Evolutionary conservation across 2,888 invertebrate genomes (phyloP), one percentile per base, ranked within the genome.

Genomic region (Nomada goodeniana): DNA sequence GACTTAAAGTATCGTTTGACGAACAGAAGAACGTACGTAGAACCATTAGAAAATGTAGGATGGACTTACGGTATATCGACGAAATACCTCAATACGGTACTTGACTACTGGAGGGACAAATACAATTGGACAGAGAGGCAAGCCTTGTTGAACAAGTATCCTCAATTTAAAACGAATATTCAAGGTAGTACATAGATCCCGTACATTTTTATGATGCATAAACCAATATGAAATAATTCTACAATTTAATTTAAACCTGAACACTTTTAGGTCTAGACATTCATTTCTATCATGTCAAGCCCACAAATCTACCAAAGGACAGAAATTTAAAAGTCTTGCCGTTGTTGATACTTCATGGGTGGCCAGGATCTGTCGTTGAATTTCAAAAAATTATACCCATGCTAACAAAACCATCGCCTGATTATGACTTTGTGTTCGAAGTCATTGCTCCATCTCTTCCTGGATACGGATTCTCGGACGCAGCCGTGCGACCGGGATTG

Each of bases 11-110:
- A 93, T 23, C 95, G 96, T 69, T 93, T 98, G 69, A 94, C 94
- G 69, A 94, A 94, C 67, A 94, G 95, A 23, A 94, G 95, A 11
- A 92, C 95, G 2, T 94, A 95, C 4, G 92, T 94, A 0, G 94
- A 94, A 15, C 96, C 97, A 0, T 91, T 97, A 64, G 96, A 97
- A 92, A 95, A 95, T 65, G 94, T 95, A 0, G 96, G 95, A 9
- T 98, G 98, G 93, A 95, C 96, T 78, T 98, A 98, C 90, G 98
- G 98, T 2, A 96, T 98, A 91, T 97, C 97, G 90, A 94, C 96
- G 0, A 94, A 96, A 55, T 96, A 96, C 82, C 93, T 98, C 5
- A 94, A 95, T 15, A 95, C 95, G 84, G 94, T 98, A 10, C 92
- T 97, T 0, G 95, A 96, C 61, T 97, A 97, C 92, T 99, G 99